A percentile compares a stretch with the other conserved stretches of the same genome.
Evolutionary conservation across 2,113 vertebrate genomes (phyloP).

Genomic region (Corythoichthys haematopterus): DNA sequence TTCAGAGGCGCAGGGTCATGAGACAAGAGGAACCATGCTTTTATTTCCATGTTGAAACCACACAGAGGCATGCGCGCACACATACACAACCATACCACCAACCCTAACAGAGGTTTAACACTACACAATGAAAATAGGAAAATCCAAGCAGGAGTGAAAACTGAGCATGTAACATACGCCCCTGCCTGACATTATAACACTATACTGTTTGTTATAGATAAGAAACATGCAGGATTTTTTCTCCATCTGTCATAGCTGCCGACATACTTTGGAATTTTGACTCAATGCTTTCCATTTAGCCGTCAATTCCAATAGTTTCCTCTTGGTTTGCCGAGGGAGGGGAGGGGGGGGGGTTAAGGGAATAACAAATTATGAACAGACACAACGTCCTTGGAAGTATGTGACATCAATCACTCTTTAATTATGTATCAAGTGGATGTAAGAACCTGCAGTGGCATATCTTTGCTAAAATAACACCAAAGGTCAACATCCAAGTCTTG

Average conservation of each 20-base stretch:
- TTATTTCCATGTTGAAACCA: conserved; percentile 59
- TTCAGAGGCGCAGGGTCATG: conserved; percentile 58
- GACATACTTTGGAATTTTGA: conserved; percentile 36
- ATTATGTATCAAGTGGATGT: conserved; percentile 12
- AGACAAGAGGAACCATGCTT: conserved; percentile 47
- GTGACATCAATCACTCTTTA: background rate
- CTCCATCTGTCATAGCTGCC: conserved; percentile 19
- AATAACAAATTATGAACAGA: conserved; percentile 24
- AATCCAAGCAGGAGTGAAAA: conserved; percentile 46
- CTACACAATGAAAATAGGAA: conserved; percentile 44
- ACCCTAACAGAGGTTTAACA: conserved; percentile 27
- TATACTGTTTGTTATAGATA: conserved; percentile 31
- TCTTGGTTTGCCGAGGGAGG: conserved; percentile 12
- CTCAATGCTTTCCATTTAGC: conserved; percentile 35
- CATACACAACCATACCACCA: conserved; percentile 11
- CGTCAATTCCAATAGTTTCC: conserved; percentile 49
- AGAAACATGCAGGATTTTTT: conserved; percentile 35
- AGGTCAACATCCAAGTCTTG: conserved; percentile 8
- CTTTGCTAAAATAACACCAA: conserved; percentile 2
- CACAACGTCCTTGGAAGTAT: background rate
- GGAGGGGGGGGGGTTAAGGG: conserved; percentile 2
- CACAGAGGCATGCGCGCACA: conserved; percentile 18
- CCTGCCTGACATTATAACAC: conserved; percentile 36
- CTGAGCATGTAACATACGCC: conserved; percentile 13
- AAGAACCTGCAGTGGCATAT: background rate